phyloP scores from a whole-genome alignment of 2,888 invertebrate species.

The Andricus quercusramuli region DNA sequence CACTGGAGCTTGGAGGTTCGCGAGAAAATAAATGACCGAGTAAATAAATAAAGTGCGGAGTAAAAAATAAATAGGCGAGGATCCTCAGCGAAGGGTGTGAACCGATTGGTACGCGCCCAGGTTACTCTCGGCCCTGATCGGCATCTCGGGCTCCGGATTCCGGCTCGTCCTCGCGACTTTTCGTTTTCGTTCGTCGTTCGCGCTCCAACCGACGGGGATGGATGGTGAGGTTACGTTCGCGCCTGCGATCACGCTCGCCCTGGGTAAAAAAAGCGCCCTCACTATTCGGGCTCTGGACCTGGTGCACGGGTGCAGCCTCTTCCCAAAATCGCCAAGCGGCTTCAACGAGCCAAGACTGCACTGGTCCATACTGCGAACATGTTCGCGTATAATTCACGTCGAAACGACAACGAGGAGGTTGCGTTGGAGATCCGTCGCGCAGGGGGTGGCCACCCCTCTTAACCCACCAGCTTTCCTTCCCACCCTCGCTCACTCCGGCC shows the following conservation, averaged over 20 bases:
- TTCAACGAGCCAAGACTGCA: conserved; percentile 27
- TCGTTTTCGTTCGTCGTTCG: conserved; percentile 46
- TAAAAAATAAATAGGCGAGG: not conserved
- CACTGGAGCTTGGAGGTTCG: not conserved
- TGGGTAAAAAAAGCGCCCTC: conserved; percentile 34
- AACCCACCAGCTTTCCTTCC: conserved; percentile 39
- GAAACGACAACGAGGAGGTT: conserved; percentile 34
- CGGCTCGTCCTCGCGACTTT: conserved; percentile 44
- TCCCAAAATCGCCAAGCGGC: conserved; percentile 21
- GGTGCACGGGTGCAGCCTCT: conserved; percentile 40
- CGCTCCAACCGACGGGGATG: conserved; percentile 45
- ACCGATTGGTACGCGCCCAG: conserved; percentile 62
- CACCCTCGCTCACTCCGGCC: conserved; percentile 44
- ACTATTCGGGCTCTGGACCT: conserved; percentile 9
- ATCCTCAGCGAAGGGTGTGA: conserved; percentile 61
- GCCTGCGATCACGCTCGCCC: conserved; percentile 42
- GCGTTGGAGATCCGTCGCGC: conserved; percentile 41
- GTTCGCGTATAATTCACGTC: conserved; percentile 22
- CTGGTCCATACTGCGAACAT: conserved; percentile 27
- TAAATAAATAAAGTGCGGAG: not conserved
- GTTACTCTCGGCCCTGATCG: conserved; percentile 57
- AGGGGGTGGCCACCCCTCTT: conserved; percentile 26
- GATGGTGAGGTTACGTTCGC: conserved; percentile 40
- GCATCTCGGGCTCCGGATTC: conserved; percentile 53
- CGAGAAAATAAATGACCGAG: not conserved